These are phyloP conservation scores for Porites australiensis DNA, from an alignment of 64 coral and sea anemone species.

Conservation along the genomic window DNA sequence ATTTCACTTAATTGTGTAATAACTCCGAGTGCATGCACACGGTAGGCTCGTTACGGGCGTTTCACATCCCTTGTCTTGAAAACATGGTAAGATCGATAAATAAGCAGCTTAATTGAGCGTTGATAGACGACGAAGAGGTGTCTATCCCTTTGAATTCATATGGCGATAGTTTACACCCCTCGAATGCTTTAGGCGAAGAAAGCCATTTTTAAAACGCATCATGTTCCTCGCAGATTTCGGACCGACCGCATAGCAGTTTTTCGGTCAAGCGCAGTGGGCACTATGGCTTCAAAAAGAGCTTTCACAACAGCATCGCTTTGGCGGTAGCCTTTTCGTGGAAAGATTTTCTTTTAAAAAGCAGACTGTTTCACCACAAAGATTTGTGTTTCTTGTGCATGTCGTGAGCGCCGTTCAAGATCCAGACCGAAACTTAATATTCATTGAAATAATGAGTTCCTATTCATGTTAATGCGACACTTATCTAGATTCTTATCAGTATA, in stretches of 20 bases:
- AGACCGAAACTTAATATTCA: slow-evolving; percentile 44
- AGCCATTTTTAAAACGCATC: slow-evolving; percentile 47
- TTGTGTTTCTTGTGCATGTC: slow-evolving; percentile 38
- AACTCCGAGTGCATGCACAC: background rate
- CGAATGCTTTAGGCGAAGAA: slow-evolving; percentile 40
- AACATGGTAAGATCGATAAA: slow-evolving; percentile 57
- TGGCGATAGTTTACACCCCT: slow-evolving; percentile 49
- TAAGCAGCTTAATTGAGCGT: slow-evolving; percentile 63
- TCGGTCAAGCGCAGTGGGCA: background rate
- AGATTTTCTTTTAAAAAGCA: background rate
- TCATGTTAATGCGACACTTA: slow-evolving; percentile 68
- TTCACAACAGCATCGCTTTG: too few relatives aligned
- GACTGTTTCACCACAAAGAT: background rate
- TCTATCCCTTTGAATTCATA: slow-evolving; percentile 39
- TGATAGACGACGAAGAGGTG: slow-evolving; percentile 47
- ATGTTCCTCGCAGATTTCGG: background rate
- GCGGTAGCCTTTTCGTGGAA: background rate
- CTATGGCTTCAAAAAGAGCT: background rate
- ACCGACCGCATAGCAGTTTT: background rate
- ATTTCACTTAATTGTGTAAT: slow-evolving; percentile 11
- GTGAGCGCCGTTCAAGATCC: slow-evolving; percentile 25
- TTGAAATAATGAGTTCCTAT: slow-evolving; percentile 64
- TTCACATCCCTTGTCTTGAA: slow-evolving; percentile 30
- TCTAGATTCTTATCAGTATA: slow-evolving; percentile 67
- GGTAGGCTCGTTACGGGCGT: slow-evolving; percentile 24